Percentiles rank a stretch among this genome's conserved stretches.
Conservation (phyloP, 2,113 vertebrate genomes). For the Nettapus auritus region DNA sequence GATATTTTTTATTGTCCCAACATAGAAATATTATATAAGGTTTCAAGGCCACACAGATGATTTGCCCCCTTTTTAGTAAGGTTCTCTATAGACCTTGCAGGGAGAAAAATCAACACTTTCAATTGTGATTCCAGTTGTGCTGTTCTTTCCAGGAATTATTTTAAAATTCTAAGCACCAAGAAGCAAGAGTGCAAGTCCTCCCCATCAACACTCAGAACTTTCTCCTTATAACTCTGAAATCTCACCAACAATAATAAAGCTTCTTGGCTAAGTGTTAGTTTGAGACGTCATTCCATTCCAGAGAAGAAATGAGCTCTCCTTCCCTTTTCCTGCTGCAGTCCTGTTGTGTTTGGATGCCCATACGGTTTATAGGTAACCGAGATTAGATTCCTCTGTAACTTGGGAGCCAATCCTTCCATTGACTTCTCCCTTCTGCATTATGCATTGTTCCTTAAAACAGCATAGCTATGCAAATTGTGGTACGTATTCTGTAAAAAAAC, state of each 20-base stretch:
- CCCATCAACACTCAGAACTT: neutral
- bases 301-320: neutral
- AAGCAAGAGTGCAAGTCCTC: conserved; percentile 23
- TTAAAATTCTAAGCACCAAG: conserved; percentile 17
- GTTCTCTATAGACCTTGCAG: conserved; percentile 7
- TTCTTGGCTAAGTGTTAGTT: neutral
- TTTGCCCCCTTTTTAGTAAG: conserved; percentile 6
- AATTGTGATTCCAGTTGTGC: conserved; percentile 22
- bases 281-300: neutral
- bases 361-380: neutral
- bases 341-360: conserved; percentile 16
- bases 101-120: conserved; percentile 37
- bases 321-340: neutral
- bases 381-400: neutral
- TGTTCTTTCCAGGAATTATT: conserved; percentile 26
- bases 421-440: neutral
- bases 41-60: conserved; percentile 66
- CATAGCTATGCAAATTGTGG: neutral
- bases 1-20: conserved; percentile 70
- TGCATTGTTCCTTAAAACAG: neutral
- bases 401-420: neutral
- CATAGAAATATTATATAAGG: conserved; percentile 61
- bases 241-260: conserved; percentile 24
- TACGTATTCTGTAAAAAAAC: neutral
- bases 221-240: conserved; percentile 36